These are phyloP conservation scores for Spermophilus dauricus DNA, from an alignment of 2,113 vertebrate genomes.

Conservation along the genomic window DNA sequence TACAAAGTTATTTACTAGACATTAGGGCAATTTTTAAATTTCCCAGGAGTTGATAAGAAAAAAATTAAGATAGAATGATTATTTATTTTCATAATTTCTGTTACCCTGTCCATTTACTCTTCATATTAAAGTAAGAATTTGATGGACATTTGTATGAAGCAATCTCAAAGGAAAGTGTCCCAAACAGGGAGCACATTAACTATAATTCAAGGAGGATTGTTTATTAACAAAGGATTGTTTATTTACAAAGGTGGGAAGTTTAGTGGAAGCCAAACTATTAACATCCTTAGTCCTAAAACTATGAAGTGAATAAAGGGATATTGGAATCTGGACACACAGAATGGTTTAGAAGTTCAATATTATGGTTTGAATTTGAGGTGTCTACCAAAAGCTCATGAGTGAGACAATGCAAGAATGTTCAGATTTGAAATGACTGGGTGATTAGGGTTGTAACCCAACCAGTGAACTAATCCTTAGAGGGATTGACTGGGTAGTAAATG, in stretches of 20 bases:
- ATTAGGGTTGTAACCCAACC: too few relatives aligned
- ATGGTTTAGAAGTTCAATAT: background rate
- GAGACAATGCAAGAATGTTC: too few relatives aligned
- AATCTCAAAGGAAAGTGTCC: background rate
- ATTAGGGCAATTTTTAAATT: background rate
- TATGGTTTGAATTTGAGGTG: too few relatives aligned
- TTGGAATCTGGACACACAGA: background rate
- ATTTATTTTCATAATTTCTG: constrained; percentile 4
- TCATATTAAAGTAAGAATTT: background rate
- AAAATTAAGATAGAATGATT: constrained; percentile 13
- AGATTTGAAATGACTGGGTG: too few relatives aligned
- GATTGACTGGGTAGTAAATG: too few relatives aligned
- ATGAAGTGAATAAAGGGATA: background rate
- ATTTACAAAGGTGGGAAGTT: background rate
- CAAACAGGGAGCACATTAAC: background rate
- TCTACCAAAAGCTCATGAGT: too few relatives aligned
- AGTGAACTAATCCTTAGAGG: too few relatives aligned
- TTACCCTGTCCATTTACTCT: background rate
- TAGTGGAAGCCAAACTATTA: background rate
- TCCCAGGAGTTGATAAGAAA: background rate
- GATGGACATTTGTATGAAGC: background rate
- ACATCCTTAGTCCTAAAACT: background rate
- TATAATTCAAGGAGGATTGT: background rate
- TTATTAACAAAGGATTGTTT: background rate
- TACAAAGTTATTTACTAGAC: background rate